These are phyloP conservation scores for Morelia viridis DNA, from an alignment of 2,797 vertebrate genomes.

Conservation along the genomic window DNA sequence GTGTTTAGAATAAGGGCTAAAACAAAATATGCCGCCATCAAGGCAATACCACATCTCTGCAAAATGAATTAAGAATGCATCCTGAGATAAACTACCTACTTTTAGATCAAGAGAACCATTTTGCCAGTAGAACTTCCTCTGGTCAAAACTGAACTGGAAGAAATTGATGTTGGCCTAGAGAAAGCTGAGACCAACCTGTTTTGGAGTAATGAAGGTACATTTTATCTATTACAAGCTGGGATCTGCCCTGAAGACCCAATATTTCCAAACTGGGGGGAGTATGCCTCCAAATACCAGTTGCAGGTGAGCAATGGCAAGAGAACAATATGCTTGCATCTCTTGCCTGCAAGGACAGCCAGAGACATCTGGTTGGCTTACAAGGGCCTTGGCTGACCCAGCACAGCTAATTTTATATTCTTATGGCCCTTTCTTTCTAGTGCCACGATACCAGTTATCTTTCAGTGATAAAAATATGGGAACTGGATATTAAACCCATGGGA, in stretches of 20 bases:
- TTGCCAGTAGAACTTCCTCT: slow-evolving; percentile 73
- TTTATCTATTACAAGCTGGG: neutral
- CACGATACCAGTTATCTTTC: neutral
- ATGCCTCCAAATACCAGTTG: neutral
- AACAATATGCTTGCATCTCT: neutral
- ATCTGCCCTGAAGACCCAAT: neutral
- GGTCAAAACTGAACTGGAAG: slow-evolving; percentile 68
- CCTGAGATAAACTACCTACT: neutral
- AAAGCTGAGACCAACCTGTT: slow-evolving; percentile 61
- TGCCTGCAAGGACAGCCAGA: neutral
- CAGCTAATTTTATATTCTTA: neutral
- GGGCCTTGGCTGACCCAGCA: neutral
- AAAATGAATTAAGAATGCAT: rapidly evolving
- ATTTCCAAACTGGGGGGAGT: neutral
- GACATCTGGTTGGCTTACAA: neutral
- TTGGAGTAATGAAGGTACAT: slow-evolving; percentile 74
- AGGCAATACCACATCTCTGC: neutral
- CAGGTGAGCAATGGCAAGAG: neutral
- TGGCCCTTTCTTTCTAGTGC: neutral
- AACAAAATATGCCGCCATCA: no score
- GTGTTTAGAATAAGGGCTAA: neutral
- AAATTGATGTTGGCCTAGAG: slow-evolving; percentile 60
- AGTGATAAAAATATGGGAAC: neutral
- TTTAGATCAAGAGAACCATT: slow-evolving; percentile 65
- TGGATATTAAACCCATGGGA: neutral